These are phyloP conservation scores for Bos indicus DNA, from an alignment of 2,113 vertebrate genomes.

Conservation along the genomic window DNA sequence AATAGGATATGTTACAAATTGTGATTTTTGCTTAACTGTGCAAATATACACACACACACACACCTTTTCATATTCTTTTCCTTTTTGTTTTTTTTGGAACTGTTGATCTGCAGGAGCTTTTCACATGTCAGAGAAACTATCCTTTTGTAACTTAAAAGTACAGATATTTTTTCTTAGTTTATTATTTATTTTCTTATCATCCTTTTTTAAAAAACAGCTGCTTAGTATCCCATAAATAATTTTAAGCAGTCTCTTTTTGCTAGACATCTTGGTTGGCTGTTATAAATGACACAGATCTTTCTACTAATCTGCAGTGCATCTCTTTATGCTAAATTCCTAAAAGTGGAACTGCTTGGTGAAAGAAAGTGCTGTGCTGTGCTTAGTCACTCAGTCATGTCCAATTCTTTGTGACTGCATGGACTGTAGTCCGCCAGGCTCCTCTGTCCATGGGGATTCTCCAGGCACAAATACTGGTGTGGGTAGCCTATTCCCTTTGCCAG, in stretches of 20 bases:
- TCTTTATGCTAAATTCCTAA: neutral
- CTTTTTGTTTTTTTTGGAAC: neutral
- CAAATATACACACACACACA: neutral
- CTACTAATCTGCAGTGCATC: neutral
- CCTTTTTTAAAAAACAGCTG: neutral
- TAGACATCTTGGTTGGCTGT: neutral
- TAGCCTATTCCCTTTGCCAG: neutral
- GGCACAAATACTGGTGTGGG: neutral
- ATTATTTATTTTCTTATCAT: neutral
- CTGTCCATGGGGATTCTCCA: neutral
- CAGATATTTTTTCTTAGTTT: constrained; percentile 2
- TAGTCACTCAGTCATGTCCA: neutral
- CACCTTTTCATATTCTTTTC: neutral
- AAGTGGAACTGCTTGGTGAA: neutral
- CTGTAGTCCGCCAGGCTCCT: neutral
- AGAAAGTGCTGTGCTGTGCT: neutral
- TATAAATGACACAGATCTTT: neutral
- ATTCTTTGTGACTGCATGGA: neutral
- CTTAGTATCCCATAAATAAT: neutral
- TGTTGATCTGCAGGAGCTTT: neutral
- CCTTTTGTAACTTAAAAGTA: neutral
- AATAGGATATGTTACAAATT: neutral
- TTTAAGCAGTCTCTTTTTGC: neutral
- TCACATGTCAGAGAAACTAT: neutral
- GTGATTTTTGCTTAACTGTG: neutral